Conservation (phyloP, 2,797 vertebrate species). For the Mormyrus proboscirostris region DNA sequence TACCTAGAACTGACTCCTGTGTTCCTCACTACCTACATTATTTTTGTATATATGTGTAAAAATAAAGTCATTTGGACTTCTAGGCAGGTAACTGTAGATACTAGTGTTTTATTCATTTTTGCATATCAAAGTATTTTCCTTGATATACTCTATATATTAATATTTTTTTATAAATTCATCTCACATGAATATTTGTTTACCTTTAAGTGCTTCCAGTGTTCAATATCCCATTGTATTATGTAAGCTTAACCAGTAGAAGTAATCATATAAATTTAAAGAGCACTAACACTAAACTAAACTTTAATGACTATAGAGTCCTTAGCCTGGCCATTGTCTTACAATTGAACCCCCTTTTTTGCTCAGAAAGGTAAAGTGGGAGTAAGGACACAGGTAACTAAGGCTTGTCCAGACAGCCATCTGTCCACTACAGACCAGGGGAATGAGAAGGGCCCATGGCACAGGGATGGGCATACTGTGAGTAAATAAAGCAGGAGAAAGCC, state of each 20-base stretch:
- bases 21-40: background rate
- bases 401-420: conserved; percentile 33
- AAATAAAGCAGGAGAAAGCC: conserved; percentile 27
- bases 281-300: background rate
- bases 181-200: background rate
- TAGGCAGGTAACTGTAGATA: background rate
- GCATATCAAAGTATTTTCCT: background rate
- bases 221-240: background rate
- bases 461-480: conserved; percentile 37
- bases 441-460: conserved; percentile 27
- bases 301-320: background rate
- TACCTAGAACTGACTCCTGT: background rate
- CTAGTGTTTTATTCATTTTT: background rate
- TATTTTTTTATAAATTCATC: background rate
- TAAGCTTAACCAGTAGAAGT: background rate
- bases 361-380: conserved; percentile 54
- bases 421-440: conserved; percentile 26
- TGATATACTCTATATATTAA: background rate
- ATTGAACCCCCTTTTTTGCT: conserved; percentile 47
- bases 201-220: background rate
- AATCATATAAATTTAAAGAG: background rate
- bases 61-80: background rate
- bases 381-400: conserved; percentile 35
- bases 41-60: background rate
- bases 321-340: conserved; percentile 39